Base-by-base conservation (phyloP, 2,113 vertebrate genomes). In the Heterotilapia buettikoferi region DNA sequence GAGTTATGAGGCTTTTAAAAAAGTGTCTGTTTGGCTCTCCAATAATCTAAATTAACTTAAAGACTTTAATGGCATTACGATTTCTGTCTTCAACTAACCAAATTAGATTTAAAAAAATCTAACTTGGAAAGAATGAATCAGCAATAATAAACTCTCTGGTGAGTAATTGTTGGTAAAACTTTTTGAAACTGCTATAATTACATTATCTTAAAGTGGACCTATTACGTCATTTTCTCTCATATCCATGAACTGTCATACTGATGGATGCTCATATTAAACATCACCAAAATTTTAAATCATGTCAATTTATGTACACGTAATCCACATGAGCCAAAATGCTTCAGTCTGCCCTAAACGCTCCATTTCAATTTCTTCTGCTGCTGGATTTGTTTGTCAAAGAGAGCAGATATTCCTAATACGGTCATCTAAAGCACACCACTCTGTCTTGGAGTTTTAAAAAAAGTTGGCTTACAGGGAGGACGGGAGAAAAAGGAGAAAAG, bases 1-100 rank as follows among this genome's bases (percentile, higher is more conserved):
- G 50, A 88, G 80, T 87, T 90, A 79, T 54, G 90, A 59, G 53
- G 61, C 73, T 80, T 86, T 89, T 82, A 31, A 91, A 90, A 90
- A 91, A 86, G 59, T 57, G 83, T 54, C 85, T 50, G 19, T 54
- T 68, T 56, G 79, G 11, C 78, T 90, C 29, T 81, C 80, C 8
- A 50, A 78, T 33, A 36, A 24, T 24, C 31, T 81, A 11, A 88
- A 89, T 89, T 83, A 86, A 82, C 4, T 18, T 68, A 78, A 78
- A 78, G 73, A 78, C 47, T 59, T 71, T 33, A 43, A 54, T 59
- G 5, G 24, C 0, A 16, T 31, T 45, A 59, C 4, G 2, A 21
- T 5, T 56, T 9, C 16, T 21, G 19, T 45, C 29, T 56, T 66
- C 45, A 13, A 18, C 47, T 56, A 80, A 86, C 6, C 12, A 61